These are phyloP conservation scores for Scelioninae gen. 2 DNA, from an alignment of 2,888 invertebrate species.

Conservation along the genomic window DNA sequence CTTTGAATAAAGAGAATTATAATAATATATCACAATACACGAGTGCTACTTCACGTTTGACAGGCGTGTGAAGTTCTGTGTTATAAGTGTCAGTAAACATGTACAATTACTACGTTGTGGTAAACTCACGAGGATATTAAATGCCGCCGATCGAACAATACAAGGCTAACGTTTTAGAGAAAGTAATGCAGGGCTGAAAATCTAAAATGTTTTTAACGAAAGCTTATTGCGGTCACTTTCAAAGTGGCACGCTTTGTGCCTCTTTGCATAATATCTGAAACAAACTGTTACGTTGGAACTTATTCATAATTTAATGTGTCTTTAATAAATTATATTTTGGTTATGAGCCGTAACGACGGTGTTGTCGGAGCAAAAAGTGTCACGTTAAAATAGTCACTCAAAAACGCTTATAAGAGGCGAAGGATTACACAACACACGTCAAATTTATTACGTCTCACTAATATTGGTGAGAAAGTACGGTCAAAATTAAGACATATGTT, in stretches of 20 bases:
- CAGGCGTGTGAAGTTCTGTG: constrained; percentile 50
- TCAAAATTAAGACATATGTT: constrained; percentile 40
- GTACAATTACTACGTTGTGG: constrained; percentile 50
- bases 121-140: constrained; percentile 55
- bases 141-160: constrained; percentile 54
- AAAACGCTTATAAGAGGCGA: constrained; percentile 15
- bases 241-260: constrained; percentile 26
- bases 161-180: constrained; percentile 52
- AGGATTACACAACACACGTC: constrained; percentile 17
- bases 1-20: constrained; percentile 25
- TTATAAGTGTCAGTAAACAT: constrained; percentile 53
- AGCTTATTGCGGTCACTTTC: constrained; percentile 20
- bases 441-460: no score
- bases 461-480: constrained; percentile 13
- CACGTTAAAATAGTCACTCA: constrained; percentile 16
- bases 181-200: constrained; percentile 56
- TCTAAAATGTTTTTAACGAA: constrained; percentile 35
- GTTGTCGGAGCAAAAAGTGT: constrained; percentile 3
- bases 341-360: no score
- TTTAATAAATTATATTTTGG: not conserved
- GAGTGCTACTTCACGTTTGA: constrained; percentile 36
- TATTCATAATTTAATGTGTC: constrained; percentile 28
- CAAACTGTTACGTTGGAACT: constrained; percentile 44
- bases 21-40: constrained; percentile 39
- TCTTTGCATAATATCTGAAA: constrained; percentile 34